Percentiles rank a stretch among this genome's conserved stretches.
Conservation (phyloP, 2,797 vertebrate genomes). For the Mormyrops boulengeri region DNA sequence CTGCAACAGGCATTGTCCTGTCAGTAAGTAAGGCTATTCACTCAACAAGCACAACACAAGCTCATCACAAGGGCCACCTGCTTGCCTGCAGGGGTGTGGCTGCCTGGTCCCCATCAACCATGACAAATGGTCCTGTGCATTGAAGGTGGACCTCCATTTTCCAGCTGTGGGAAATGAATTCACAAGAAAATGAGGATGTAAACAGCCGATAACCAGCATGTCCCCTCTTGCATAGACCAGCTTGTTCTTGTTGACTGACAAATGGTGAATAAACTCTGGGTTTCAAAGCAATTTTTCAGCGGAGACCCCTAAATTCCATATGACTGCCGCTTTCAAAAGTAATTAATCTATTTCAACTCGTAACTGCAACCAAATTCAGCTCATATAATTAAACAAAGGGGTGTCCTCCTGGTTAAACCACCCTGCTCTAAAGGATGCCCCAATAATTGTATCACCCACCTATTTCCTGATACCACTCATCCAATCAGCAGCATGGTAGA, state of each 20-base stretch:
- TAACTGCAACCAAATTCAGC: neutral
- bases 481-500: neutral
- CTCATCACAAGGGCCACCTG: neutral
- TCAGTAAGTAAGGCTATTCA: neutral
- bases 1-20: neutral
- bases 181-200: neutral
- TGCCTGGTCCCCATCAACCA: neutral
- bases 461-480: neutral
- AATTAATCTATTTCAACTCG: neutral
- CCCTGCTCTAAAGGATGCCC: neutral
- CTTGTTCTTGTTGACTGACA: neutral
- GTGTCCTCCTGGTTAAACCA: neutral
- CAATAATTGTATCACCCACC: neutral
- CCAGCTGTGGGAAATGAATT: neutral
- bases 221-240: neutral
- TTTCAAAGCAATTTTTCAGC: neutral
- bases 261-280: neutral
- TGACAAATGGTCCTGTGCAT: neutral
- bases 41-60: neutral
- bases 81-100: neutral
- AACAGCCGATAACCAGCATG: neutral
- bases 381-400: neutral
- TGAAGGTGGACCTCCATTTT: neutral
- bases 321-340: constrained; percentile 1
- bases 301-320: neutral